Percentiles rank a stretch among this genome's conserved stretches.
Evolutionary conservation across 92 coral and sea anemone species (phyloP).

Genomic region (Zoanthus sansibaricus): DNA sequence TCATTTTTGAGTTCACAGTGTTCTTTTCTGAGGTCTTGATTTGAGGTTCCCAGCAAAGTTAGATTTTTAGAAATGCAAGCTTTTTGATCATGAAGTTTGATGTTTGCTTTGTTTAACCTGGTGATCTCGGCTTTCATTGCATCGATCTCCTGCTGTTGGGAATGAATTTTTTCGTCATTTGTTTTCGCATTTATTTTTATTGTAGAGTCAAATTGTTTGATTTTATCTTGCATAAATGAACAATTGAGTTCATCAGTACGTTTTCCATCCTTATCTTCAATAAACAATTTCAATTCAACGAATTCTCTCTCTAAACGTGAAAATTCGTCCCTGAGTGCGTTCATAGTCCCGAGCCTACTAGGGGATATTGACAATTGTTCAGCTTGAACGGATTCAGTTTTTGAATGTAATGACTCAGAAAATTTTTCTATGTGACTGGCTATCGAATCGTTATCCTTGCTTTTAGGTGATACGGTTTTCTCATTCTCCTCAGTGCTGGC

Average conservation of each 20-base stretch:
- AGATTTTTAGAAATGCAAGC: background rate
- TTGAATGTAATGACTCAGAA: background rate
- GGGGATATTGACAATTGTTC: background rate
- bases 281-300: background rate
- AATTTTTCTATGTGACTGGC: background rate
- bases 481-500: background rate
- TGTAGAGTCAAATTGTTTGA: slow-evolving; percentile 7
- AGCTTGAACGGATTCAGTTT: background rate
- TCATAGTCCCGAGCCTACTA: background rate
- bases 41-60: background rate
- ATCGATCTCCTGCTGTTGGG: background rate
- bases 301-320: slow-evolving; percentile 2
- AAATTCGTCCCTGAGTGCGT: background rate
- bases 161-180: background rate
- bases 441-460: background rate
- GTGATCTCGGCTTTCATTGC: background rate
- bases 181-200: background rate
- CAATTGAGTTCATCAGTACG: background rate
- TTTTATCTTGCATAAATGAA: background rate
- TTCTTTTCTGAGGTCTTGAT: background rate
- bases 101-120: background rate
- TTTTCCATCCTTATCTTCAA: background rate
- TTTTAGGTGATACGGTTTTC: background rate
- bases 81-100: background rate
- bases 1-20: background rate